Conservation (phyloP, 2,113 vertebrate species). For the Odontophorus gujanensis region DNA sequence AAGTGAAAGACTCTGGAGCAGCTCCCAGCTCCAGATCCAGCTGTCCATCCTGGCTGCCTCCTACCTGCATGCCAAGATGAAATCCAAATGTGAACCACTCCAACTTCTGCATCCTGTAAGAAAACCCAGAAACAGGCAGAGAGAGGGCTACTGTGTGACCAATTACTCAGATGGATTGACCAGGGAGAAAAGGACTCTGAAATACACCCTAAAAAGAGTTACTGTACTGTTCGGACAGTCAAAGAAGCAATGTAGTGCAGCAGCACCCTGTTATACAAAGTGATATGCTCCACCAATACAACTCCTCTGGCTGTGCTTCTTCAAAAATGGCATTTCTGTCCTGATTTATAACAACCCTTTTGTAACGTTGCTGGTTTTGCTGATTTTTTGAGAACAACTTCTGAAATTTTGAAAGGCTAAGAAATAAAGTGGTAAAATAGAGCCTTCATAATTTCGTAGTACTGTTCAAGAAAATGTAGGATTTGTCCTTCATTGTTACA, state of each 20-base stretch:
- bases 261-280: not conserved
- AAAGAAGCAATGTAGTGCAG: not conserved
- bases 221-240: not conserved
- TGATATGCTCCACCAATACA: not conserved
- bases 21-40: not conserved
- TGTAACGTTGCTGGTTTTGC: not conserved
- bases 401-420: conserved; percentile 12
- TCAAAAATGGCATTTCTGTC: not conserved
- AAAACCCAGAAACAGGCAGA: not conserved
- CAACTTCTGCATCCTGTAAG: not conserved
- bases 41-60: not conserved
- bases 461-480: not conserved
- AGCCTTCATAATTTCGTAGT: conserved; percentile 1
- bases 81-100: not conserved
- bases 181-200: not conserved
- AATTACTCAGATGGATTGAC: not conserved
- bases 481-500: conserved; percentile 22
- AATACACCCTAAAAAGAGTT: not conserved
- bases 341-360: not conserved
- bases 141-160: not conserved
- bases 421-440: not conserved
- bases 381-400: not conserved
- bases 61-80: not conserved
- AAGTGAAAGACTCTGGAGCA: not conserved
- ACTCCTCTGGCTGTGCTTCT: not conserved